These are phyloP conservation scores for Drosophila lini DNA, from an alignment of 1,140 invertebrate genomes.

Conservation along the genomic window DNA sequence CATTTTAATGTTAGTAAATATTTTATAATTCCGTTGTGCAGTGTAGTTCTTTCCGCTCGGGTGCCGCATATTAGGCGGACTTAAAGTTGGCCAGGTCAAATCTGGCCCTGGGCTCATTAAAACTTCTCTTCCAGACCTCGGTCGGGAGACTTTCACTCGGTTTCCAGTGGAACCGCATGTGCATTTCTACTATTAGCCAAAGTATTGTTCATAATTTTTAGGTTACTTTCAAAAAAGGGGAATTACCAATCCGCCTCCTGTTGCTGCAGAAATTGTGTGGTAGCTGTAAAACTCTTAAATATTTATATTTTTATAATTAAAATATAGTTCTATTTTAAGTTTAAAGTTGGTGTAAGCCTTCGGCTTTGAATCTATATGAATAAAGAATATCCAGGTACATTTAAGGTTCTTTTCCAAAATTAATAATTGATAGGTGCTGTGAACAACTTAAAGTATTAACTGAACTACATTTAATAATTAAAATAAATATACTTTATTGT, in stretches of 20 bases:
- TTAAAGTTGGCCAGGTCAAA: constrained; percentile 53
- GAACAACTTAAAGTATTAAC: neutral
- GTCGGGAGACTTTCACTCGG: constrained; percentile 47
- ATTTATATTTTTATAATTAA: neutral
- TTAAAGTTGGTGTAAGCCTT: neutral
- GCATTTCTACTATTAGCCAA: neutral
- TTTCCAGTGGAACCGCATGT: constrained; percentile 4
- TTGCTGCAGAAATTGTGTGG: neutral
- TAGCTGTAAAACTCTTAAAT: neutral
- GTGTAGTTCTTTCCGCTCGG: constrained; percentile 6
- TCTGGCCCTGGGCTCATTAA: constrained; percentile 65
- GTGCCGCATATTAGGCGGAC: constrained; percentile 49
- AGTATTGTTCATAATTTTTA: constrained; percentile 13
- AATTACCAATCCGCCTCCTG: neutral
- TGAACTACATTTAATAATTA: neutral
- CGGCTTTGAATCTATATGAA: neutral
- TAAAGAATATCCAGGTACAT: neutral
- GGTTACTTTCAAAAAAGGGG: neutral
- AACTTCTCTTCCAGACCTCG: constrained; percentile 47
- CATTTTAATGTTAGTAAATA: constrained; percentile 76
- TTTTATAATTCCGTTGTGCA: constrained; percentile 49
- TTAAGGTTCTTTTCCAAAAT: neutral
- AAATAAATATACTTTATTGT: neutral
- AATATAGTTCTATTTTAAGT: too few relatives aligned
- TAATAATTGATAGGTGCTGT: neutral